phyloP scores from a whole-genome alignment of 2,113 vertebrate genomes.

The Scomber japonicus region DNA sequence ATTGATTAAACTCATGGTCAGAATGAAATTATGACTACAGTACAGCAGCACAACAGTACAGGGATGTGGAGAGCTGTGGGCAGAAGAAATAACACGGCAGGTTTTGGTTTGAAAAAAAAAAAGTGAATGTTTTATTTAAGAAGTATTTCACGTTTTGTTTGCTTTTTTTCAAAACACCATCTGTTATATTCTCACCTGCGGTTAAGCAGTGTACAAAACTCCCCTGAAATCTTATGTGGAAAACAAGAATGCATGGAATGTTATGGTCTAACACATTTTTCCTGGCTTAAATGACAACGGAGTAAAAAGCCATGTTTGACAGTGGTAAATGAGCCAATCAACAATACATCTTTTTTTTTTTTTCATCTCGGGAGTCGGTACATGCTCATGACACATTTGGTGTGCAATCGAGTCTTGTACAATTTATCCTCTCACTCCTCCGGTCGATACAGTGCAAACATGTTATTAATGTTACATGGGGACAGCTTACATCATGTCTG shows the following conservation, averaged over 20 bases:
- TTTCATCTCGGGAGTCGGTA: slow-evolving; percentile 25
- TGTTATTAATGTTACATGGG: slow-evolving; percentile 10
- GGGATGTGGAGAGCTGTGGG: slow-evolving; percentile 4
- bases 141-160: slow-evolving; percentile 54
- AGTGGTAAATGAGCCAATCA: slow-evolving; percentile 33
- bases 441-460: slow-evolving; percentile 12
- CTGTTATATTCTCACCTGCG: slow-evolving; percentile 51
- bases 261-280: slow-evolving; percentile 46
- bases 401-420: slow-evolving; percentile 12
- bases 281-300: slow-evolving; percentile 39
- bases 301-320: slow-evolving; percentile 31
- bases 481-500: slow-evolving; percentile 4
- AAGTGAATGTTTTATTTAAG: slow-evolving; percentile 63
- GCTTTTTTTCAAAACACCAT: slow-evolving; percentile 48
- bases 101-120: slow-evolving; percentile 51
- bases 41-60: slow-evolving; percentile 14
- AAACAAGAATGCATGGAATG: slow-evolving; percentile 70
- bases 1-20: slow-evolving; percentile 69
- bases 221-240: slow-evolving; percentile 59
- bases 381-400: slow-evolving; percentile 35
- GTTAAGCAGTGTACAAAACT: slow-evolving; percentile 61
- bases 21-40: slow-evolving; percentile 63
- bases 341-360: neutral
- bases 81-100: neutral
- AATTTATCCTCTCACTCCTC: slow-evolving; percentile 15